Evolutionary conservation across 2,888 invertebrate genomes (phyloP), one percentile per base, ranked within the genome.

Genomic region (Euclidia mi): DNA sequence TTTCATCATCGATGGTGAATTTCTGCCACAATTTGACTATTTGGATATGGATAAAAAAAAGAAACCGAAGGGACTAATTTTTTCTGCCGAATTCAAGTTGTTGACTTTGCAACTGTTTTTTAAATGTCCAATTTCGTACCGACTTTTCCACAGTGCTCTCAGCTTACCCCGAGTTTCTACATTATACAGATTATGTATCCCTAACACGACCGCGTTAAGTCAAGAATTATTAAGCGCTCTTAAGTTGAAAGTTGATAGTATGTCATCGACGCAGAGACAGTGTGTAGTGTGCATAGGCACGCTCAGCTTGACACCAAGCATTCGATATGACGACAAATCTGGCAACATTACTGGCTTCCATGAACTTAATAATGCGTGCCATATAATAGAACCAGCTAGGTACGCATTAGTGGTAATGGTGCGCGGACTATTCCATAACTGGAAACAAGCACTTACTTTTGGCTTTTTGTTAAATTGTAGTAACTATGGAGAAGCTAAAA

Each of bases 281-380:
- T 71, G 72, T 18, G 62, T 69, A 1, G 40, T 77, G 6, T 56
- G 76, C 28, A 29, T 77, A 9, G 58, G 61, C 3, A 43, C 56
- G n/a, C 18, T 64, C 6, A 38, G 35, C 0, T 15, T 68, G 1
- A 68, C 53, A 35, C 56, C 56, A 10, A 41, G 55, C 12, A 51
- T 78, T 3, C 48, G 50, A 29, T 78, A 78, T 28, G 58, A 78
- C 41, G 44, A 42, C 3, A 42, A 45, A 3, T 42, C 52, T 32
- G 76, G 75, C 12, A 47, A 51, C 11, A 47, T 78, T 0, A 42
- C 49, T n/a, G 78, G 78, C 17, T 70, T 77, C 1, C 65, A 72
- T 32, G 65, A 76, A 20, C 52, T 71, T 0, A 42, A 66, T 10
- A 65, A 60, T 9, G 38, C 28, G n/a, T n/a, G n/a, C 3, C 69